These are phyloP conservation scores for Fragum fragum DNA, from an alignment of 2,888 invertebrate genomes.

Conservation along the genomic window DNA sequence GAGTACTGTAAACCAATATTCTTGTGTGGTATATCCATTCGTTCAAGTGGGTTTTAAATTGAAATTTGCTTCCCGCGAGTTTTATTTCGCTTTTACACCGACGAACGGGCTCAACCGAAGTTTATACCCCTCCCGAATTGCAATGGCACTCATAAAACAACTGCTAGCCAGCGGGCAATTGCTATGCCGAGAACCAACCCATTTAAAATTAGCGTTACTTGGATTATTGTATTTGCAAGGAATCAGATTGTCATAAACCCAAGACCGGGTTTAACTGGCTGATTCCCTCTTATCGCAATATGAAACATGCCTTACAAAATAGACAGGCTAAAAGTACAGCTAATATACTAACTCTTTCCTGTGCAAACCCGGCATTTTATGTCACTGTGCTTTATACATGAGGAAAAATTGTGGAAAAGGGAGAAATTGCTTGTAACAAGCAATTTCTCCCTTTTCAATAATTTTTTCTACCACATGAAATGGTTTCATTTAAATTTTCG, in stretches of 20 bases:
- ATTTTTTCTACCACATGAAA: too few relatives aligned
- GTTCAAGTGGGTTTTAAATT: constrained; percentile 58
- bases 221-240: background rate
- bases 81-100: constrained; percentile 59
- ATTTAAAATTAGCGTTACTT: constrained; percentile 6
- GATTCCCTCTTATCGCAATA: too few relatives aligned
- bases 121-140: constrained; percentile 39
- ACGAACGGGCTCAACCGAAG: constrained; percentile 55
- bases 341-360: too few relatives aligned
- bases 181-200: background rate
- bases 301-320: too few relatives aligned
- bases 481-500: too few relatives aligned
- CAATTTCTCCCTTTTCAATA: too few relatives aligned
- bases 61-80: constrained; percentile 61
- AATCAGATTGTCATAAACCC: background rate
- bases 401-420: too few relatives aligned
- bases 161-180: background rate
- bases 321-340: too few relatives aligned
- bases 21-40: constrained; percentile 48
- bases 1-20: constrained; percentile 5
- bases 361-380: too few relatives aligned
- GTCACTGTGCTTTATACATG: too few relatives aligned
- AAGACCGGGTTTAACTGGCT: background rate
- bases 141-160: background rate
- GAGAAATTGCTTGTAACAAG: too few relatives aligned